Evolutionary conservation across 2,113 vertebrate genomes (phyloP).

Genomic region (Uria aalge): DNA sequence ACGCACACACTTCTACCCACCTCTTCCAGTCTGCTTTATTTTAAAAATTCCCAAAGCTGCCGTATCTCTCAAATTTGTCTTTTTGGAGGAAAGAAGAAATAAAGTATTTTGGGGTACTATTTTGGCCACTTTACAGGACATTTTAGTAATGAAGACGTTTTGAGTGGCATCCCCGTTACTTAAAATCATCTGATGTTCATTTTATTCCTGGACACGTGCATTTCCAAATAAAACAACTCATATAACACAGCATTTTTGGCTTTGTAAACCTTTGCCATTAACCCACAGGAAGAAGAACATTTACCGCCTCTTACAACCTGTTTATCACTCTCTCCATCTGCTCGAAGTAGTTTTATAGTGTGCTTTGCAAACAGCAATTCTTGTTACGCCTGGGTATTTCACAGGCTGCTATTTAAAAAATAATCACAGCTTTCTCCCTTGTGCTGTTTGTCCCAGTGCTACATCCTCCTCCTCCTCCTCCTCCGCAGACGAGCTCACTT

Average conservation of each 20-base stretch:
- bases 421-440: background rate
- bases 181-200: background rate
- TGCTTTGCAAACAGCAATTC: background rate
- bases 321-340: background rate
- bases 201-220: fast-evolving
- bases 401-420: background rate
- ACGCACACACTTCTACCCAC: background rate
- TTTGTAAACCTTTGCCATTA: background rate
- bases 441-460: background rate
- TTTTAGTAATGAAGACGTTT: background rate
- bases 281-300: background rate
- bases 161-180: background rate
- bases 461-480: fast-evolving
- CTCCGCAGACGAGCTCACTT: background rate
- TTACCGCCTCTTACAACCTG: background rate
- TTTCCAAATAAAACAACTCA: background rate
- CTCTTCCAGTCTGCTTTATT: background rate
- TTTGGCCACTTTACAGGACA: background rate
- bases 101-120: background rate
- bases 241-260: background rate
- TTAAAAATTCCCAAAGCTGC: background rate
- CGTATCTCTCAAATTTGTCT: background rate
- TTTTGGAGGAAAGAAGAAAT: background rate
- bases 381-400: background rate
- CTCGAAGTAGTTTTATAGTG: background rate